Conservation (phyloP, 1,140 invertebrate species). For the Mylabris phalerata region DNA sequence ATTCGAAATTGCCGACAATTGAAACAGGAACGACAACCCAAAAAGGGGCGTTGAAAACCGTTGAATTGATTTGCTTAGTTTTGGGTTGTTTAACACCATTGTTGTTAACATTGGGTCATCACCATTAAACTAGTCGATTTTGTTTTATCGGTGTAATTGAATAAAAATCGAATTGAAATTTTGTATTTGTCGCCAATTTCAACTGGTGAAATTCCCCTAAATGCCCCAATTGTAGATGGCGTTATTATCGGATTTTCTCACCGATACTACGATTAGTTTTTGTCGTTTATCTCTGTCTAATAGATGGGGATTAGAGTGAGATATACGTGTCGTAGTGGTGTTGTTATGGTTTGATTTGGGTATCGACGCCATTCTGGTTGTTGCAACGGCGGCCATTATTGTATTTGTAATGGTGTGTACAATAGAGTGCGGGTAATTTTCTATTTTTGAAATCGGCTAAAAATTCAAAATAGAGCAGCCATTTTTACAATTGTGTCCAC, state of each 20-base stretch:
- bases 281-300: no score
- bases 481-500: slow-evolving; percentile 26
- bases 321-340: background rate
- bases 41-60: slow-evolving; percentile 44
- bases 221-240: no score
- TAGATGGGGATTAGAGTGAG: background rate
- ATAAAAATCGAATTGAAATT: background rate
- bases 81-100: slow-evolving; percentile 80
- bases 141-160: background rate
- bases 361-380: background rate
- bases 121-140: slow-evolving; percentile 60
- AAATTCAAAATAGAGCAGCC: background rate
- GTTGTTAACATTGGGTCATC: slow-evolving; percentile 83
- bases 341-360: slow-evolving; percentile 1
- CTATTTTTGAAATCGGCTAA: background rate
- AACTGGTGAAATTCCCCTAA: no score
- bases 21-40: slow-evolving; percentile 33
- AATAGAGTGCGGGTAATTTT: background rate
- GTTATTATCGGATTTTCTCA: no score
- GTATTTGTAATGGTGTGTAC: background rate
- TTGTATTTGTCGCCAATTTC: no score
- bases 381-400: slow-evolving; percentile 27
- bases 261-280: no score
- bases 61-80: slow-evolving; percentile 77
- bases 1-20: slow-evolving; percentile 36